These are phyloP conservation scores for Trochalopteron elliotii DNA, from an alignment of 2,113 vertebrate species.

Conservation along the genomic window DNA sequence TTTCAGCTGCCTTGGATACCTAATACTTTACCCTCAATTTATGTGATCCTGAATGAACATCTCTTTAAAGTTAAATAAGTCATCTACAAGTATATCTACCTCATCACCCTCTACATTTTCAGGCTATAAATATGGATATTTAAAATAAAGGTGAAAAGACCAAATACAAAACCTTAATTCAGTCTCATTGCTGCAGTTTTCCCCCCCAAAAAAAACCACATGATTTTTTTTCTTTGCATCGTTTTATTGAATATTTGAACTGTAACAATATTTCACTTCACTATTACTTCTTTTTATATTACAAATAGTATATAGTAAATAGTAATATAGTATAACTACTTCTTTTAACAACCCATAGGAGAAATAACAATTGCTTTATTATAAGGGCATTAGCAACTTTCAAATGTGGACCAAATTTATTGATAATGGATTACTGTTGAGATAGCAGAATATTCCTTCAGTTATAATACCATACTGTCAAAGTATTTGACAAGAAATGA, in stretches of 20 bases:
- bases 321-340: not conserved
- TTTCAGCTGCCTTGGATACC: not conserved
- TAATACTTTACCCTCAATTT: accelerated
- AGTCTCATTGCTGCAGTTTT: not conserved
- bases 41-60: not conserved
- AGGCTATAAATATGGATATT: not conserved
- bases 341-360: not conserved
- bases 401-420: not conserved
- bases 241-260: not conserved
- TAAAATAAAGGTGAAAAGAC: not conserved
- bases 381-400: not conserved
- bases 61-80: not conserved
- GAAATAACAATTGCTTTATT: not conserved
- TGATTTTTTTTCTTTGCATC: too few relatives aligned
- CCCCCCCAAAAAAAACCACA: too few relatives aligned
- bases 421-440: not conserved
- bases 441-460: not conserved
- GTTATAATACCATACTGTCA: not conserved
- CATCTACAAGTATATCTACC: not conserved
- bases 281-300: too few relatives aligned
- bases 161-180: not conserved
- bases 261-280: not conserved
- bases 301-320: too few relatives aligned
- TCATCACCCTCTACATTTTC: not conserved
- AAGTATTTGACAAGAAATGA: not conserved